Conservation (phyloP, 2,113 vertebrate genomes). For the Canis aureus region DNA sequence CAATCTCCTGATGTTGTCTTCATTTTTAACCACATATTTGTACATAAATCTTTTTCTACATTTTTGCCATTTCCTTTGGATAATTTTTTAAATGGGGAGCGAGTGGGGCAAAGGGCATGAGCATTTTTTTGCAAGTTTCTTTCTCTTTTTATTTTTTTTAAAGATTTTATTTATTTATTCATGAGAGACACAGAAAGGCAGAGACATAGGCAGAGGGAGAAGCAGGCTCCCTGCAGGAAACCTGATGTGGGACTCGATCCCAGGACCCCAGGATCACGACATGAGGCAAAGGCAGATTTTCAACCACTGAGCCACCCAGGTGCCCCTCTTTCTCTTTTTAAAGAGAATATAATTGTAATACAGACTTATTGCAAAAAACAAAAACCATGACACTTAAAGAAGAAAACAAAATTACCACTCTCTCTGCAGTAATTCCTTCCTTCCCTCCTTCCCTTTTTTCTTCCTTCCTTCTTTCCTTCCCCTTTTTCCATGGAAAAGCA, state of each 20-base stretch:
- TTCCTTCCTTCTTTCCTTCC: not conserved
- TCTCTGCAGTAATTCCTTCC: not conserved
- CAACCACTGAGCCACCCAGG: no score
- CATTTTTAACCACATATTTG: conserved; percentile 60
- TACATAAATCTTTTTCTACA: conserved; percentile 60
- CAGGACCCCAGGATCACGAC: no score
- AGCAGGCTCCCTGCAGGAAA: no score
- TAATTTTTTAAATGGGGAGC: conserved; percentile 63
- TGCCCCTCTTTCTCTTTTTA: conserved; percentile 27
- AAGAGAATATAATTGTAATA: not conserved
- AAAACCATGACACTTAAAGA: not conserved
- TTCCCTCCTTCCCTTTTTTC: not conserved
- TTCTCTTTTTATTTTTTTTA: conserved; percentile 2
- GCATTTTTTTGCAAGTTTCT: conserved; percentile 47
- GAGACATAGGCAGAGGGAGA: no score
- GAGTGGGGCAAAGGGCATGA: not conserved
- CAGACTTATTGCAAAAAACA: not conserved
- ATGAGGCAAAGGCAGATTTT: no score
- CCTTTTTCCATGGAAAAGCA: conserved; percentile 4
- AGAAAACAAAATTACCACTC: not conserved
- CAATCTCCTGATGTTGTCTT: conserved; percentile 43
- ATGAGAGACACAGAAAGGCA: no score
- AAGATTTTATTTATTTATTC: no score
- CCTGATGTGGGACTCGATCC: no score
- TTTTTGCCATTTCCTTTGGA: conserved; percentile 63